Conservation (phyloP, 2,113 vertebrate species). For the Phainopepla nitens region DNA sequence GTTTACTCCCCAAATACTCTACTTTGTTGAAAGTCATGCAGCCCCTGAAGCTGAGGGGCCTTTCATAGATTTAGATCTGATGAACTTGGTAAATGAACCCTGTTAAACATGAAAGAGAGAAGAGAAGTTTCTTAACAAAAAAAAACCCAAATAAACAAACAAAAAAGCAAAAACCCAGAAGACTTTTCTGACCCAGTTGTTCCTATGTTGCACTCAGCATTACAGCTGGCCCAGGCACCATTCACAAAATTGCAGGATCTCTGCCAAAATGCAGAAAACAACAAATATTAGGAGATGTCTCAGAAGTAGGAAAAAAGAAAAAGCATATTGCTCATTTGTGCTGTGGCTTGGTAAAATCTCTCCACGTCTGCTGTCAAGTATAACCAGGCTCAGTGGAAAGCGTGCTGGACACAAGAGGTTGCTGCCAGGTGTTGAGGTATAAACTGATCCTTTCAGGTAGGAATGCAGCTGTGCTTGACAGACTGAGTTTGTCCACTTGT, state of each 20-base stretch:
- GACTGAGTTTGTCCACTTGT: slow-evolving; percentile 79
- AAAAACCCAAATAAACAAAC: background rate
- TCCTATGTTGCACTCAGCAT: background rate
- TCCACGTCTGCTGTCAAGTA: slow-evolving; percentile 41
- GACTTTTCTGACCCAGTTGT: background rate
- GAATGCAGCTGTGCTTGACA: slow-evolving; percentile 75
- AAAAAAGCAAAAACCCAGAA: background rate
- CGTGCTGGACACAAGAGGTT: slow-evolving; percentile 27
- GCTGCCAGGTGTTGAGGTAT: slow-evolving; percentile 44
- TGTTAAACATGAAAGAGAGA: background rate
- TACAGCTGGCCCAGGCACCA: slow-evolving; percentile 1
- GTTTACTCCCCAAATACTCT: background rate
- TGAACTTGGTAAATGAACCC: background rate
- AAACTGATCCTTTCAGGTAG: slow-evolving; percentile 63
- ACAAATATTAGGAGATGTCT: slow-evolving; percentile 29
- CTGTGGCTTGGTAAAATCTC: slow-evolving; percentile 59
- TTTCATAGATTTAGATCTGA: background rate
- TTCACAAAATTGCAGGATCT: slow-evolving; percentile 27
- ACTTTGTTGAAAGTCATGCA: background rate
- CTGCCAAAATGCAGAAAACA: background rate
- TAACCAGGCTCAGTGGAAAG: slow-evolving; percentile 41
- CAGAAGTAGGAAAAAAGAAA: background rate
- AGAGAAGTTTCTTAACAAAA: background rate
- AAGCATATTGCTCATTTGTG: slow-evolving; percentile 54
- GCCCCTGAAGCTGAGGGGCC: background rate